Evolutionary conservation across 1,140 invertebrate species (phyloP).

Genomic region (Argopecten irradians): DNA sequence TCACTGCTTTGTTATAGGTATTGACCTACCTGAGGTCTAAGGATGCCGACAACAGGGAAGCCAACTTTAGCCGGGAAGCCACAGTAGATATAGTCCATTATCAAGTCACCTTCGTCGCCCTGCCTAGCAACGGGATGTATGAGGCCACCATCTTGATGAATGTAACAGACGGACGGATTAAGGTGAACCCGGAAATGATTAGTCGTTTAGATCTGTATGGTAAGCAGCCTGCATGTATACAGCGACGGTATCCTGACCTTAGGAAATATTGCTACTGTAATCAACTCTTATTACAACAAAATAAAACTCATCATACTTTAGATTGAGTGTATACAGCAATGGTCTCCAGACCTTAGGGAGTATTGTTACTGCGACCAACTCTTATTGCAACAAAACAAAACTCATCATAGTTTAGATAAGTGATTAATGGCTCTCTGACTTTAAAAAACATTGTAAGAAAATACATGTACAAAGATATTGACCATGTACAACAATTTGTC

Average conservation of each 20-base stretch:
- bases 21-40: constrained; percentile 60
- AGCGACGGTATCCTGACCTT: constrained; percentile 74
- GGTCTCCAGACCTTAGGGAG: constrained; percentile 74
- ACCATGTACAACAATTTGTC: too few species aligned
- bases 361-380: constrained; percentile 65
- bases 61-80: constrained; percentile 77
- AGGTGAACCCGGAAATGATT: constrained; percentile 55
- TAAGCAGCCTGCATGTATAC: constrained; percentile 63
- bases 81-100: constrained; percentile 72
- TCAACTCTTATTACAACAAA: constrained; percentile 25
- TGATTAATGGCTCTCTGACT: too few species aligned
- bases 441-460: too few species aligned
- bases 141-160: constrained; percentile 85
- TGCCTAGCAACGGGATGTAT: constrained; percentile 86
- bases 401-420: too few species aligned
- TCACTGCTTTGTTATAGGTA: constrained; percentile 54
- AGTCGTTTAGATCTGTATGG: constrained; percentile 68
- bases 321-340: constrained; percentile 58
- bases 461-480: too few species aligned
- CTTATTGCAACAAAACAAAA: neutral
- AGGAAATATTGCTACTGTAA: constrained; percentile 69
- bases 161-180: constrained; percentile 61
- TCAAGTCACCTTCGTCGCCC: constrained; percentile 82
- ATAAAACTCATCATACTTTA: neutral
- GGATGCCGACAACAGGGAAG: constrained; percentile 61